Percentiles rank a stretch among this genome's conserved stretches.
These are phyloP conservation scores for Porites rus DNA, from an alignment of 92 coral and sea anemone species.

Conservation along the genomic window DNA sequence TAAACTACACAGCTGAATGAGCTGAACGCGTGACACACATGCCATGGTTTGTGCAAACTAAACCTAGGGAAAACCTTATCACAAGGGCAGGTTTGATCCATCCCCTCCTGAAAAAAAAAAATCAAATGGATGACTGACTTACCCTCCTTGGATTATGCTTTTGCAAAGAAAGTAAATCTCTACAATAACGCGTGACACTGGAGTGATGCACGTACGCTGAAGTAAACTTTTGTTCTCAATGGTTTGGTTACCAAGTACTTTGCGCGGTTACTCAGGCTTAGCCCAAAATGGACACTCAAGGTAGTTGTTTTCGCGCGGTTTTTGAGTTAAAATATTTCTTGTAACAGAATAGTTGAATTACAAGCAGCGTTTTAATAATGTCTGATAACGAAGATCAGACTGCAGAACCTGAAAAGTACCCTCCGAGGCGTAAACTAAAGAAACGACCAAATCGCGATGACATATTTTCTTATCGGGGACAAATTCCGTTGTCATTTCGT, in stretches of 20 bases:
- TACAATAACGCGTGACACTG: not conserved
- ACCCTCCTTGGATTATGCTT: no score
- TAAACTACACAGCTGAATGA: no score
- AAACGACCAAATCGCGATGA: conserved; percentile 38
- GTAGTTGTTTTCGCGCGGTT: conserved; percentile 12
- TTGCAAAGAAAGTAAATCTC: no score
- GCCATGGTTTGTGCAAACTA: no score
- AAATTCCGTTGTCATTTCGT: conserved; percentile 71
- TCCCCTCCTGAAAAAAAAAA: no score
- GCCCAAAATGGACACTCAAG: not conserved
- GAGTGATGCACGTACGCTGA: no score
- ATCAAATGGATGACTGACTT: no score
- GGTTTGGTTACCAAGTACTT: conserved; percentile 13
- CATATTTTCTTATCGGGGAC: conserved; percentile 70
- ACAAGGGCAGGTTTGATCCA: no score
- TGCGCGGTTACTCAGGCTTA: conserved; percentile 24
- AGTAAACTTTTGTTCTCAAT: no score
- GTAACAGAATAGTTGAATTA: not conserved
- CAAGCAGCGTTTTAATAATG: not conserved
- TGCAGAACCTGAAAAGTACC: not conserved
- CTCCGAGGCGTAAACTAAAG: conserved; percentile 19
- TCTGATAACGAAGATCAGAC: conserved; percentile 25
- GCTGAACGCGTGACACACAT: no score
- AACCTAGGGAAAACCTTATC: no score
- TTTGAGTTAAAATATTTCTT: not conserved